phyloP scores from a whole-genome alignment of 2,113 vertebrate species.

The Microtus ochrogaster region DNA sequence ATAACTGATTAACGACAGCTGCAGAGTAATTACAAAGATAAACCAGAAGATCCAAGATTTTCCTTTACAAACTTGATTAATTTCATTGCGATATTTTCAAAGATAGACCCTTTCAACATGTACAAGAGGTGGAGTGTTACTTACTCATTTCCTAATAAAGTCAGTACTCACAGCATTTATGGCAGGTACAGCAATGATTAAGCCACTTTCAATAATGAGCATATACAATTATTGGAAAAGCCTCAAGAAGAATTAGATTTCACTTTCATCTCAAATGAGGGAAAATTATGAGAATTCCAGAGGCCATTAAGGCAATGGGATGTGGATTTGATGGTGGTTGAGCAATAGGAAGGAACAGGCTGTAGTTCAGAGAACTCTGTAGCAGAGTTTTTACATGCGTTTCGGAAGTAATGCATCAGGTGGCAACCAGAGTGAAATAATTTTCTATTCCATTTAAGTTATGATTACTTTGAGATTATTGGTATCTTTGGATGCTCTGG shows the following conservation, averaged over 20 bases:
- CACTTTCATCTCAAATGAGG: background rate
- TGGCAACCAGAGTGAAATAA: background rate
- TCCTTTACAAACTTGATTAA: background rate
- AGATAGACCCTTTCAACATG: background rate
- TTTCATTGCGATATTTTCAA: background rate
- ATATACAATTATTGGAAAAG: background rate
- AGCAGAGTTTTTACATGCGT: background rate
- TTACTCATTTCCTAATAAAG: constrained; percentile 2
- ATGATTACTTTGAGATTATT: background rate
- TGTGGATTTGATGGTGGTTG: background rate
- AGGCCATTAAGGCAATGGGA: background rate
- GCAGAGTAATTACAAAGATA: background rate
- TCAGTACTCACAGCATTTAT: background rate
- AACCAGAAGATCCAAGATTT: background rate
- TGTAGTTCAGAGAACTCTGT: background rate
- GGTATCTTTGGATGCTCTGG: background rate
- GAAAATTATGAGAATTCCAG: background rate
- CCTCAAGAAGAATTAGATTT: background rate
- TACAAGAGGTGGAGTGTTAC: background rate
- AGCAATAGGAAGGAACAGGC: background rate
- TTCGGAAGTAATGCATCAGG: background rate
- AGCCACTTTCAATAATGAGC: background rate
- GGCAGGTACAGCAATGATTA: background rate
- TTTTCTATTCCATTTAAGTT: background rate
- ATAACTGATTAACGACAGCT: background rate